phyloP scores from a whole-genome alignment of 2,888 invertebrate genomes.

The Helobdella robusta region DNA sequence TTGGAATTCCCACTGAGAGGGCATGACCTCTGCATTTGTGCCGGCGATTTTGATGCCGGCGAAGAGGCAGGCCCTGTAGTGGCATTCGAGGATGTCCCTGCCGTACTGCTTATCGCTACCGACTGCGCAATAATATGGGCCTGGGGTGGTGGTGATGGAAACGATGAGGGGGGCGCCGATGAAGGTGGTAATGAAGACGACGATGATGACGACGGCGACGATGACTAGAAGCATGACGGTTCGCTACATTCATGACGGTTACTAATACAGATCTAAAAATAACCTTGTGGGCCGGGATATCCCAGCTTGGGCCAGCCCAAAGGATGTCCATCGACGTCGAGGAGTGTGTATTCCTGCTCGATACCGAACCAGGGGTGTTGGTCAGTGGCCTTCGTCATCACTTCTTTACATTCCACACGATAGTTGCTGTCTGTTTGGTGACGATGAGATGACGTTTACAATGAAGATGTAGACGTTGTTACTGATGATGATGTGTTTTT shows the following conservation, averaged over 20 bases:
- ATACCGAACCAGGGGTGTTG: constrained; percentile 53
- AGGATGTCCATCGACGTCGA: constrained; percentile 49
- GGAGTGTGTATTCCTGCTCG: constrained; percentile 55
- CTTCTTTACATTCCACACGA: constrained; percentile 48
- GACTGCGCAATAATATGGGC: constrained; percentile 96
- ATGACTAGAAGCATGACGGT: no score
- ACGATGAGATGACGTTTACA: no score
- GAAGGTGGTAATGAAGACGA: no score
- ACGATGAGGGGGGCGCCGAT: no score
- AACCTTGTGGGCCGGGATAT: constrained; percentile 39
- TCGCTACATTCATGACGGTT: no score
- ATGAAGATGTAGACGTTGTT: no score
- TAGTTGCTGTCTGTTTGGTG: constrained; percentile 49
- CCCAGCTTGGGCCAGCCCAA: constrained; percentile 44
- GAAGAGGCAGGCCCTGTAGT: constrained; percentile 84
- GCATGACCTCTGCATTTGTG: constrained; percentile 96
- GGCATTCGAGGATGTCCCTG: constrained; percentile 88
- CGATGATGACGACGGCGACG: no score
- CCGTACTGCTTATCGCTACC: constrained; percentile 90
- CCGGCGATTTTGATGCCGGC: constrained; percentile 86
- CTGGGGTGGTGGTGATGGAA: no score
- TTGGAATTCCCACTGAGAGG: constrained; percentile 59
- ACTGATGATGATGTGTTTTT: no score
- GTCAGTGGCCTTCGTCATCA: constrained; percentile 49
- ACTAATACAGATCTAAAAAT: not conserved